Conservation (phyloP, 2,113 vertebrate species). For the Cyphomyrus discorhynchus region DNA sequence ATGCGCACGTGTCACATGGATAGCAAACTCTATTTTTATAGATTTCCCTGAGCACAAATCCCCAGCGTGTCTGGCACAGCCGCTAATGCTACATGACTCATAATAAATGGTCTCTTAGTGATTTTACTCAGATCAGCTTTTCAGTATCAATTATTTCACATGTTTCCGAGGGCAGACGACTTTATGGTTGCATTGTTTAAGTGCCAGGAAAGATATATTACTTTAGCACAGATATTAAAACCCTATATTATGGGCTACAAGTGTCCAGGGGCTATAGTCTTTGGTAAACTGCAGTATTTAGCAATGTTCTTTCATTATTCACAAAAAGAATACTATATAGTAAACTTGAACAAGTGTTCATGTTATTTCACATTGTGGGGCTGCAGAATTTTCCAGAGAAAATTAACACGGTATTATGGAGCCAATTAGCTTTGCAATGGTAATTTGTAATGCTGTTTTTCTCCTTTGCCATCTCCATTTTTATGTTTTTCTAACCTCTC, state of each 20-base stretch:
- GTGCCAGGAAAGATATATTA: not conserved
- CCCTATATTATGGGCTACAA: not conserved
- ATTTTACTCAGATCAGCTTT: constrained; percentile 13
- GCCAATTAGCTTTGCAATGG: not conserved
- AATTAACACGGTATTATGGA: not conserved
- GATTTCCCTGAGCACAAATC: not conserved
- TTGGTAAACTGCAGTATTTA: not conserved
- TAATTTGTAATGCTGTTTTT: not conserved
- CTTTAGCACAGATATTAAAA: constrained; percentile 14
- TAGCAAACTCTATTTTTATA: not conserved
- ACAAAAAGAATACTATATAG: not conserved
- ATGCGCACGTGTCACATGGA: not conserved
- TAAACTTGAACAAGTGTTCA: not conserved
- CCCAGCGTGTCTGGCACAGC: not conserved
- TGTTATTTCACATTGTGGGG: not conserved
- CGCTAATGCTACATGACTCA: not conserved
- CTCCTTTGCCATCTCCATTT: not conserved
- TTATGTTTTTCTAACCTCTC: not conserved
- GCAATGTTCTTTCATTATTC: not conserved
- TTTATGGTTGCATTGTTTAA: not conserved
- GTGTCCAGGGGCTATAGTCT: not conserved
- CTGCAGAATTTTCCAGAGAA: not conserved
- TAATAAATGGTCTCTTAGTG: not conserved
- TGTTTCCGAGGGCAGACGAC: not conserved
- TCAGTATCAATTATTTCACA: constrained; percentile 9